Conservation (phyloP, 2,113 vertebrate genomes). For the Hypanus sabinus region DNA sequence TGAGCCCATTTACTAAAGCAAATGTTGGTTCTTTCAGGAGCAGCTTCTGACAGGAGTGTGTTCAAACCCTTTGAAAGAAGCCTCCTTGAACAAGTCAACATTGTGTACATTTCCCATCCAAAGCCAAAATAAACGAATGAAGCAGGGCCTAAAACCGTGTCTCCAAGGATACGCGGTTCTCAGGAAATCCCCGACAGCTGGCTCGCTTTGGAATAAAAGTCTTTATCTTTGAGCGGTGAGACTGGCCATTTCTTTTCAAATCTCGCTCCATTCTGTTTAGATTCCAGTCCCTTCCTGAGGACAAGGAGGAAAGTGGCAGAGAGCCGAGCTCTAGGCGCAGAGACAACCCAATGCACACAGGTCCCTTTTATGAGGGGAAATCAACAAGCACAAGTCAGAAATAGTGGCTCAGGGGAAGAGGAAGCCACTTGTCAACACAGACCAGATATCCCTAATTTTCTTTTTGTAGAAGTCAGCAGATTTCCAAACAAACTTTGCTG, state of each 20-base stretch:
- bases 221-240: constrained; percentile 23
- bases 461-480: neutral
- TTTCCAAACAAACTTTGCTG: constrained; percentile 34
- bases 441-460: neutral
- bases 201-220: constrained; percentile 8
- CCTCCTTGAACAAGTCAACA: constrained; percentile 14
- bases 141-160: neutral
- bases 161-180: constrained; percentile 5
- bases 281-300: constrained; percentile 28
- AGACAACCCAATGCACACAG: constrained; percentile 1
- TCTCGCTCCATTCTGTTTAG: constrained; percentile 34
- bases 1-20: neutral
- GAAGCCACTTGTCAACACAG: constrained; percentile 1
- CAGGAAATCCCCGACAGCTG: constrained; percentile 32
- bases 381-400: neutral
- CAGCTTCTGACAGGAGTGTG: constrained; percentile 12
- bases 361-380: neutral
- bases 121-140: constrained; percentile 20
- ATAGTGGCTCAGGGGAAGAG: neutral
- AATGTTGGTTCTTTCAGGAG: constrained; percentile 16
- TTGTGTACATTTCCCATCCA: neutral
- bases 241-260: neutral
- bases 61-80: constrained; percentile 20
- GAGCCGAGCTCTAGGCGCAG: neutral
- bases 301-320: constrained; percentile 18